These are phyloP conservation scores for Acanthosepion pharaonis DNA, from an alignment of 2,888 invertebrate species.

Conservation along the genomic window DNA sequence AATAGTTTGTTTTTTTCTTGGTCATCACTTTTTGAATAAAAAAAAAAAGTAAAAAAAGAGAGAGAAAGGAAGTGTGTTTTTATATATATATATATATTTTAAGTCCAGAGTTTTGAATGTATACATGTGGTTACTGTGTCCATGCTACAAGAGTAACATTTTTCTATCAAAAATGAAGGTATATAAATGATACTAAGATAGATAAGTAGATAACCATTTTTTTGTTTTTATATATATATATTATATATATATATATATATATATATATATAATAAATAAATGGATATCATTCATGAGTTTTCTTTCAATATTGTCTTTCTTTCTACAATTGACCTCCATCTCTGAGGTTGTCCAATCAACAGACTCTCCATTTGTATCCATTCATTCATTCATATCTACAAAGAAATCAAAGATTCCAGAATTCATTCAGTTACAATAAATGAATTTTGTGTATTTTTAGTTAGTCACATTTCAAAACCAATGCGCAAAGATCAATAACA, in stretches of 20 bases:
- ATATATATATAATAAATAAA: not conserved
- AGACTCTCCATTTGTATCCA: not conserved
- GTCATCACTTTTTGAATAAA: no score
- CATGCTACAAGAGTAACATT: no score
- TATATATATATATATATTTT: no score
- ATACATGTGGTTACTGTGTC: no score
- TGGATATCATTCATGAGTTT: not conserved
- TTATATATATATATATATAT: not conserved
- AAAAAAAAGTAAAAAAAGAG: no score
- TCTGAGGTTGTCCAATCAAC: not conserved
- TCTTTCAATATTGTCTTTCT: not conserved
- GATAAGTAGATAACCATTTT: not conserved
- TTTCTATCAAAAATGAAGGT: not conserved
- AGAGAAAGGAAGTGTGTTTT: no score
- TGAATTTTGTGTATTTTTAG: constrained; percentile 41
- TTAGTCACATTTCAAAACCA: constrained; percentile 42
- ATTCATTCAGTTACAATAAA: constrained; percentile 36
- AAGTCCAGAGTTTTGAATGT: no score
- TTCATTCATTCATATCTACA: not conserved
- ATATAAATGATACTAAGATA: not conserved
- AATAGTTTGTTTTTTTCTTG: no score
- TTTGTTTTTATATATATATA: not conserved
- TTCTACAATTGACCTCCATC: not conserved
- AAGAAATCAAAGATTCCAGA: not conserved
- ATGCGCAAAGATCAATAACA: constrained; percentile 43